A percentile compares a stretch with the other conserved stretches of the same genome.
These are phyloP conservation scores for Tetramorium alpestre DNA, from an alignment of 1,140 invertebrate species.

Conservation along the genomic window DNA sequence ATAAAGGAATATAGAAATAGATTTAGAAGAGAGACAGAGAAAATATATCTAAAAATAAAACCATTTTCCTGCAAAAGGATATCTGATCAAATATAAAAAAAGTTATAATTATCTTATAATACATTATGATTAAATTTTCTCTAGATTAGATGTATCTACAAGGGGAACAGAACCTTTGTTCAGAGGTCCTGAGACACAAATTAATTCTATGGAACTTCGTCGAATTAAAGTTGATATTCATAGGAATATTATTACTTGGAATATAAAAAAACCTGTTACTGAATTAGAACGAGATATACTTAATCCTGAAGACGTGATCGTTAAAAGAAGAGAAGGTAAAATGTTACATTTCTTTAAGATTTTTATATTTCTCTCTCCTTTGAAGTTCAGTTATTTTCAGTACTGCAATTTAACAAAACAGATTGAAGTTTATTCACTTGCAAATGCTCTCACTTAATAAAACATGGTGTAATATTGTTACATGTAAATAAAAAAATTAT, in stretches of 20 bases:
- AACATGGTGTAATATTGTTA: too few relatives aligned
- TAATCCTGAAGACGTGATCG: constrained; percentile 71
- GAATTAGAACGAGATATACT: constrained; percentile 68
- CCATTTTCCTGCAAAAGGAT: too few relatives aligned
- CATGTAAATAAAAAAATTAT: too few relatives aligned
- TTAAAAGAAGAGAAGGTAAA: constrained; percentile 77
- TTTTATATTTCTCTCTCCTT: not conserved
- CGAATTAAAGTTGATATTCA: constrained; percentile 77
- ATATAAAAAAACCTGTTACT: not conserved
- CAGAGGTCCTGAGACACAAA: constrained; percentile 68
- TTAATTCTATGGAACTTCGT: constrained; percentile 66
- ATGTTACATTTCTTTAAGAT: constrained; percentile 35
- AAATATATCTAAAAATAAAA: not conserved
- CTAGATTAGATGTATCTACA: constrained; percentile 64
- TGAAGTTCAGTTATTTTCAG: too few relatives aligned
- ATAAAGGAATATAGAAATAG: not conserved
- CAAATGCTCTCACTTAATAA: too few relatives aligned
- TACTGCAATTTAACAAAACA: too few relatives aligned
- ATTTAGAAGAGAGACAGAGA: too few relatives aligned
- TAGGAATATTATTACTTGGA: constrained; percentile 62
- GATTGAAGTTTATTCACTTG: too few relatives aligned
- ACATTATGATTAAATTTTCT: constrained; percentile 11
- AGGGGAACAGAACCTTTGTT: constrained; percentile 66
- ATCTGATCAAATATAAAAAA: not conserved
- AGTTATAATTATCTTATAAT: not conserved